Base-by-base conservation (phyloP, 92 coral and sea anemone species). In the Parazoanthus darwini region DNA sequence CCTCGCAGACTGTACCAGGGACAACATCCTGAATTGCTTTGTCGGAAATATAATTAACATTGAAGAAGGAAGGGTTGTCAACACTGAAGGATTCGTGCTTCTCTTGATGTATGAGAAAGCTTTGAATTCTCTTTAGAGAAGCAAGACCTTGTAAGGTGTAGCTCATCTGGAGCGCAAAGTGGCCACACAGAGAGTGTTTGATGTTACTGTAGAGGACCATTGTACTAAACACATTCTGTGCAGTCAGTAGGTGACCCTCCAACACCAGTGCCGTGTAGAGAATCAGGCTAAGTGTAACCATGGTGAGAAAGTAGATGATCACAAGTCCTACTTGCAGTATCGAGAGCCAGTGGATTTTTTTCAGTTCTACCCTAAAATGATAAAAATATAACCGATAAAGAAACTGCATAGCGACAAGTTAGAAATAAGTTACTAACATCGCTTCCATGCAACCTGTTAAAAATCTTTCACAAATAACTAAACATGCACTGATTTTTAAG, bases 171-270 rank as follows among this genome's bases (percentile, higher is more conserved):
- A 82, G 86, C 8, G 77, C 86, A 15, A 82, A 82, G 77, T 82
- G 86, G 11, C 86, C 86, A 29, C 86, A 82, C 23, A 82, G 77
- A 13, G 86, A 82, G 38, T 82, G 86, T 43, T 82, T 82, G 36
- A 82, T 82, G 77, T 83, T 83, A n/a, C 87, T 83, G 25, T 83
- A 83, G 6, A 83, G 59, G 11, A 63, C 87, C 87, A 83, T 83
- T 43, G 87, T 83, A 35, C 77, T 68, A 38, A 83, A 83, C 22
- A 83, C 87, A 46, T 82, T 82, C 65, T 82, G 86, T 68, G 86
- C 86, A 1, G 86, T 82, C 42, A 82, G 78, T 16, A 67, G 58
- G 25, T 82, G 86, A 4, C 77, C 86, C 42, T 82, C 86, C 86
- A 82, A 43, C 18, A 82, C 78, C 29, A 82, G 73, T 8, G 86